A percentile compares a stretch with the other conserved stretches of the same genome.
These are phyloP conservation scores for Gobio gobio DNA, from an alignment of 2,113 vertebrate species.

Conservation along the genomic window DNA sequence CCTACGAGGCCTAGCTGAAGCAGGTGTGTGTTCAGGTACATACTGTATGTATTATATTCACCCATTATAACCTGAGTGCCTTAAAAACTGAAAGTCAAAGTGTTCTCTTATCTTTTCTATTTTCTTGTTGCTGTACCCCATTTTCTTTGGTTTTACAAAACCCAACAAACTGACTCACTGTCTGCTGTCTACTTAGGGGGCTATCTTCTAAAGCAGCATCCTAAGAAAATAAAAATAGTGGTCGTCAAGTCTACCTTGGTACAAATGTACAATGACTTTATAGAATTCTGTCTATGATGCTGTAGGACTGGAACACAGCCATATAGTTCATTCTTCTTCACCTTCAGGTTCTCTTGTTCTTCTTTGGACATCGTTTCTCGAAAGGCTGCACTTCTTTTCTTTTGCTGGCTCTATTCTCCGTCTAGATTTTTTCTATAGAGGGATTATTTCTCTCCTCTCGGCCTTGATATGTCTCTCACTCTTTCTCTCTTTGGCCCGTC, in stretches of 20 bases:
- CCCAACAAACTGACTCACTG: too few relatives aligned
- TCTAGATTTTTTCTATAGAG: background rate
- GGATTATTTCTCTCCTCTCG: background rate
- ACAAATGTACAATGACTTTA: too few relatives aligned
- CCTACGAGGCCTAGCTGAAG: background rate
- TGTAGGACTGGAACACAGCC: background rate
- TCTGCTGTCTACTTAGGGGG: too few relatives aligned
- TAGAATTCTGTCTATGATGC: background rate
- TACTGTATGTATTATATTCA: background rate
- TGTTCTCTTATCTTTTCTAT: background rate
- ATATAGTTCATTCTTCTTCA: background rate
- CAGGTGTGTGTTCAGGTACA: background rate
- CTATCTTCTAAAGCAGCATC: too few relatives aligned
- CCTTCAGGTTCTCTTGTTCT: background rate
- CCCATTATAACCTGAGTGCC: background rate
- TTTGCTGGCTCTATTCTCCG: background rate
- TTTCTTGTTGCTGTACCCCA: background rate
- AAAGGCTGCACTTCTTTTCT: constrained; percentile 3
- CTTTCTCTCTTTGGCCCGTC: constrained; percentile 32
- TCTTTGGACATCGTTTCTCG: background rate
- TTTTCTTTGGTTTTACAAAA: background rate
- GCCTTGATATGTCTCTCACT: background rate
- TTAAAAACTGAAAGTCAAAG: background rate
- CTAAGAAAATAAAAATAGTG: too few relatives aligned
- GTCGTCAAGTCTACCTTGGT: too few relatives aligned